Percentiles rank a stretch among this genome's conserved stretches.
Evolutionary conservation across 1,140 invertebrate species (phyloP).

Genomic region (Drosophila setifemur): DNA sequence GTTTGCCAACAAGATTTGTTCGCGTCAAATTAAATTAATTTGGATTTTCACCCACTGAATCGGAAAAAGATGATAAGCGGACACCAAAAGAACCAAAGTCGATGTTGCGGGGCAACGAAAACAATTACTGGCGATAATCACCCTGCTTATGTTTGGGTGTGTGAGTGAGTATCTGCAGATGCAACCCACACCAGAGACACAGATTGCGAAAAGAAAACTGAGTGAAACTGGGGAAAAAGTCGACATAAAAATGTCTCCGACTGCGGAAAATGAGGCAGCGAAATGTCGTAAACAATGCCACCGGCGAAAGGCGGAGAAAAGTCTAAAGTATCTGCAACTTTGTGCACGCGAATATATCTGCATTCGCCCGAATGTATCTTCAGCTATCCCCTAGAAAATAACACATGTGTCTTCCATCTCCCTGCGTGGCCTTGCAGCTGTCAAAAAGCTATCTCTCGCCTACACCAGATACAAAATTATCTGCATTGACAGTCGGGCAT

Average conservation of each 20-base stretch:
- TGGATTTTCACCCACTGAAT: not conserved
- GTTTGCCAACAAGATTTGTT: too few species aligned
- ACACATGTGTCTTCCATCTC: not conserved
- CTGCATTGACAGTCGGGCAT: constrained; percentile 13
- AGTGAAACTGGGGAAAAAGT: constrained; percentile 73
- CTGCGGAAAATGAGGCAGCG: constrained; percentile 74
- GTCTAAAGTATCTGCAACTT: constrained; percentile 37
- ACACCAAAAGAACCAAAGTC: not conserved
- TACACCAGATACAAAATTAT: not conserved
- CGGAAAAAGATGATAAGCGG: not conserved
- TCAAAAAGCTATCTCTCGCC: constrained; percentile 17
- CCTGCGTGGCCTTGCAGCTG: constrained; percentile 41
- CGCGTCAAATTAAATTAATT: too few species aligned
- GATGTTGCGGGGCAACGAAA: not conserved
- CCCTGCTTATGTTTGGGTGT: not conserved
- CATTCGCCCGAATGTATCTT: constrained; percentile 2
- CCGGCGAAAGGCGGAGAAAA: constrained; percentile 71
- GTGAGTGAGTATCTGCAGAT: constrained; percentile 30
- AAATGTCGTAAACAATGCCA: constrained; percentile 77
- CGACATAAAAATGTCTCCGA: constrained; percentile 73
- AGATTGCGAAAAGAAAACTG: constrained; percentile 54
- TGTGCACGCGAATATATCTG: not conserved
- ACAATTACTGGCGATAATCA: constrained; percentile 45
- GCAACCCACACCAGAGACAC: constrained; percentile 50
- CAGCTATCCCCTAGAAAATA: not conserved